Conservation (phyloP, 1,140 invertebrate genomes). For the Eumaeus atala region DNA sequence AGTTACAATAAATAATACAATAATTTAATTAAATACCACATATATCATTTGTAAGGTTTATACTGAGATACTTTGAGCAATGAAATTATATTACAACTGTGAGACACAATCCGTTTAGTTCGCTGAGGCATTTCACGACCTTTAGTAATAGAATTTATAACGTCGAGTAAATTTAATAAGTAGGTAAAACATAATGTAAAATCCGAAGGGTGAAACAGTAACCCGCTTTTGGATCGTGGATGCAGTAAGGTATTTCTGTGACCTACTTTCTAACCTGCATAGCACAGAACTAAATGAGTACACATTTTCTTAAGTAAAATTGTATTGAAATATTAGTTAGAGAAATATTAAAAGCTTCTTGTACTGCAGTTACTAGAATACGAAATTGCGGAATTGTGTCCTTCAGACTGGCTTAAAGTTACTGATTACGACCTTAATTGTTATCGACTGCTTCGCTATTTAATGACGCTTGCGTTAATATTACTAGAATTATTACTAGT, state of each 20-base stretch:
- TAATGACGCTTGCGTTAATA: too few relatives aligned
- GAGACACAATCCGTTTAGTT: too few relatives aligned
- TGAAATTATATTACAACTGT: neutral
- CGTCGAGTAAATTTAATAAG: too few relatives aligned
- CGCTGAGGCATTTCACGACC: too few relatives aligned
- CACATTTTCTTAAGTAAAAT: slow-evolving; percentile 17
- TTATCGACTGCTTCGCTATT: too few relatives aligned
- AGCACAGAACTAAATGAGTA: slow-evolving; percentile 27
- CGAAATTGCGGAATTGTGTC: too few relatives aligned
- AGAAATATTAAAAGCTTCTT: neutral
- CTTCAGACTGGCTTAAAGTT: too few relatives aligned
- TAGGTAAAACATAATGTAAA: neutral
- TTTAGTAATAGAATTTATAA: too few relatives aligned
- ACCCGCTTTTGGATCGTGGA: slow-evolving; percentile 29
- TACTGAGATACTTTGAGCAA: slow-evolving; percentile 1
- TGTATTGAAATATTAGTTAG: slow-evolving; percentile 11
- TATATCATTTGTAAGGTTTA: slow-evolving; percentile 14
- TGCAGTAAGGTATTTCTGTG: slow-evolving; percentile 40
- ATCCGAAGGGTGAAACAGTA: slow-evolving; percentile 17
- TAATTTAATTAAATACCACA: slow-evolving; percentile 39
- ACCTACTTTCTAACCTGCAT: slow-evolving; percentile 51
- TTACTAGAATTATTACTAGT: too few relatives aligned
- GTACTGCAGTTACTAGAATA: neutral
- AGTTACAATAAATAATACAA: slow-evolving; percentile 31
- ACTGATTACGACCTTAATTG: too few relatives aligned